phyloP scores from a whole-genome alignment of 2,797 vertebrate species.

The Poeciliopsis infans region DNA sequence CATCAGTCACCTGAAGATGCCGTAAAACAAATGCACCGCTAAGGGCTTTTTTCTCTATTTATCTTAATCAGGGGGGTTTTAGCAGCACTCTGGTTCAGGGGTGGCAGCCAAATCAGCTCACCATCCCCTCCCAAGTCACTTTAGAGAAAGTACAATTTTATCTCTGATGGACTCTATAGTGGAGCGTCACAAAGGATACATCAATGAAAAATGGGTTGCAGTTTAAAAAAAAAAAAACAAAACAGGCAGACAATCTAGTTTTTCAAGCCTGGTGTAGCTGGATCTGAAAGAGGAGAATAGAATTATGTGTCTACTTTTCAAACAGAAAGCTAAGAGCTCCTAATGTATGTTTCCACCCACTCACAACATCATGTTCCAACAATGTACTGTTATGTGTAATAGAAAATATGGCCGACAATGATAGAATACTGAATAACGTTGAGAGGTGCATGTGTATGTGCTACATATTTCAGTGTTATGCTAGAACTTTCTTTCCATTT shows the following conservation, averaged over 20 bases:
- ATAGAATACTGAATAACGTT: background rate
- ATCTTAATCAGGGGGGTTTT: slow-evolving; percentile 74
- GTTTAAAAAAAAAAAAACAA: slow-evolving; percentile 24
- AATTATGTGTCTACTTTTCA: slow-evolving; percentile 12
- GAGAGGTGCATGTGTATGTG: background rate
- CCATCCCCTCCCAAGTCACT: slow-evolving; percentile 70
- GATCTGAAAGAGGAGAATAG: slow-evolving; percentile 24
- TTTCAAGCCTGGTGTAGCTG: slow-evolving; percentile 14
- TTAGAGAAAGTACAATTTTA: slow-evolving; percentile 69
- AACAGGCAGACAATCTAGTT: slow-evolving; percentile 38
- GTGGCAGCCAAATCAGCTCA: slow-evolving; percentile 65
- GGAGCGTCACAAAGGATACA: slow-evolving; percentile 48
- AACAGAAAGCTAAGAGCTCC: background rate
- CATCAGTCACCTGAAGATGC: slow-evolving; percentile 76
- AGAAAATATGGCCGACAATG: background rate
- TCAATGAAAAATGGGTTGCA: slow-evolving; percentile 55
- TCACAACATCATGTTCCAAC: slow-evolving; percentile 3
- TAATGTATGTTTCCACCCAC: slow-evolving; percentile 3
- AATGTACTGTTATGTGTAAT: background rate
- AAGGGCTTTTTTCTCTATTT: slow-evolving; percentile 70
- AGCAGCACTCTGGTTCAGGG: slow-evolving; percentile 67
- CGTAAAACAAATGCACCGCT: slow-evolving; percentile 71
- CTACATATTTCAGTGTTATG: background rate
- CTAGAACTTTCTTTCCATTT: background rate
- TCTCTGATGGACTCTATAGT: slow-evolving; percentile 55